phyloP scores from a whole-genome alignment of 1,140 invertebrate species.

The Phthorimaea operculella region DNA sequence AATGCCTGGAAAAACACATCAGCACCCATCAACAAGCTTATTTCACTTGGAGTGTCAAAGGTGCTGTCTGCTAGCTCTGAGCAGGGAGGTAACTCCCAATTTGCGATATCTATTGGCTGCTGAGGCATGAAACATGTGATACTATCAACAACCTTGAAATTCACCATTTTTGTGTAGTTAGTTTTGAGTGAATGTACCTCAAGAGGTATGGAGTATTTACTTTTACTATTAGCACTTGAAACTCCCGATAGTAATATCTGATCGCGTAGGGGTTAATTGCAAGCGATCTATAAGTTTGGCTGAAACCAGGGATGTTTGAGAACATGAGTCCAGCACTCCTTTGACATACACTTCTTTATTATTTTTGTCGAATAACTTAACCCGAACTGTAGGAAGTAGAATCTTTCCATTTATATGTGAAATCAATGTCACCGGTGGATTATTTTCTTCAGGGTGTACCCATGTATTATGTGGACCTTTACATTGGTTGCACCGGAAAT shows the following conservation, averaged over 20 bases:
- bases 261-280: constrained; percentile 9
- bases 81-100: constrained; percentile 9
- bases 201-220: constrained; percentile 14
- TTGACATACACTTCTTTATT: constrained; percentile 10
- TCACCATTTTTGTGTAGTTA: constrained; percentile 12
- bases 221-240: constrained; percentile 4
- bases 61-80: constrained; percentile 11
- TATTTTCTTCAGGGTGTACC: constrained; percentile 8
- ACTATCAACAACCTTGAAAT: constrained; percentile 16
- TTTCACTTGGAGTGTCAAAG: constrained; percentile 13
- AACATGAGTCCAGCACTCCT: constrained; percentile 10
- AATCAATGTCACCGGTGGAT: neutral
- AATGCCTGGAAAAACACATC: constrained; percentile 18
- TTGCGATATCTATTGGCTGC: constrained; percentile 1
- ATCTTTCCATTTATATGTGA: neutral
- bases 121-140: constrained; percentile 19
- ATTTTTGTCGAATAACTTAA: constrained; percentile 12
- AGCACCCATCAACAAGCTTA: constrained; percentile 16
- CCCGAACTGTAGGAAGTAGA: constrained; percentile 13
- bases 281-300: constrained; percentile 9
- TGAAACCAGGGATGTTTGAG: constrained; percentile 13
- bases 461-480: constrained; percentile 14
- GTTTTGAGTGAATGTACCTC: constrained; percentile 11
- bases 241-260: constrained; percentile 12
- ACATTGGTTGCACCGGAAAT: constrained; percentile 16